Percentiles rank a stretch among this genome's conserved stretches.
phyloP scores from a whole-genome alignment of 2,888 invertebrate species.

The Papilio gigon region DNA sequence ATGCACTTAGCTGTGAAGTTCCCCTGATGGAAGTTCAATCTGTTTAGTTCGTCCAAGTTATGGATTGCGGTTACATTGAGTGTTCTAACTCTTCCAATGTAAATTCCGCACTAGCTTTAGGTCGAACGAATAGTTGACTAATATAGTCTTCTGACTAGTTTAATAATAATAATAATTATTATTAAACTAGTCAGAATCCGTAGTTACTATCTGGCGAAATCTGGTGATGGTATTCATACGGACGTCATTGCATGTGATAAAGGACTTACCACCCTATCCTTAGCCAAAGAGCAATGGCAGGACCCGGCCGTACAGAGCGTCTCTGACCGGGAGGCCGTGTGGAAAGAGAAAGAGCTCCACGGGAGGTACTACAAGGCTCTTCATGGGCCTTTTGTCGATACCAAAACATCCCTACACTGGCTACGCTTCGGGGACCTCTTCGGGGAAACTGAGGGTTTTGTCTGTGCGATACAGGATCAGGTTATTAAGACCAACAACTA shows the following conservation, averaged over 20 bases:
- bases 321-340: conserved; percentile 19
- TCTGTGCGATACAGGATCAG: conserved; percentile 17
- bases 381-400: conserved; percentile 21
- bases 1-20: conserved; percentile 32
- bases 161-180: too few relatives aligned
- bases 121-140: too few relatives aligned
- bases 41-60: conserved; percentile 25
- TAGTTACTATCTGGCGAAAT: not conserved
- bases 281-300: conserved; percentile 27
- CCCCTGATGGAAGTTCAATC: conserved; percentile 23
- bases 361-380: conserved; percentile 35
- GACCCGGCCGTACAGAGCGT: conserved; percentile 23
- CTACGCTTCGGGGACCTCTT: conserved; percentile 33
- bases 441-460: conserved; percentile 38
- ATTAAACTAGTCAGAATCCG: too few relatives aligned
- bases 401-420: conserved; percentile 2
- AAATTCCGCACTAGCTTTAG: conserved; percentile 2
- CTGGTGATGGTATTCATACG: not conserved
- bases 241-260: conserved; percentile 6
- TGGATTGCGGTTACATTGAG: conserved; percentile 30
- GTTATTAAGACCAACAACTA: conserved; percentile 25
- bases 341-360: conserved; percentile 36
- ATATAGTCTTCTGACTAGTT: too few relatives aligned
- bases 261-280: conserved; percentile 23
- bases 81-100: not conserved